Evolutionary conservation across 1,140 invertebrate genomes (phyloP).

Genomic region (Penaeus chinensis): DNA sequence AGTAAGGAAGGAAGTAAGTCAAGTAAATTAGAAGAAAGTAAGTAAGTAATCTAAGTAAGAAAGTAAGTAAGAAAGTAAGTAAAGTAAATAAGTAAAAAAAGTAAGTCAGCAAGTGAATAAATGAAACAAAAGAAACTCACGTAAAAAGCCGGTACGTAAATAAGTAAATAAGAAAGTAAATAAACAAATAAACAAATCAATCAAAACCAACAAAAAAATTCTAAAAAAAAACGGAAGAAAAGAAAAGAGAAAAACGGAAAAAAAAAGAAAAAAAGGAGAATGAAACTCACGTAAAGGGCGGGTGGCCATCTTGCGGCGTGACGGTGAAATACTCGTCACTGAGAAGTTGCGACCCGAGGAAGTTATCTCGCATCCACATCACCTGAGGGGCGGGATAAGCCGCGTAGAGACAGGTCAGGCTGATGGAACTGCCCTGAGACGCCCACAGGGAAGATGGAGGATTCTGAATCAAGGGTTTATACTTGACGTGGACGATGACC

Average conservation of each 20-base stretch:
- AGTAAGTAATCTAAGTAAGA: no score
- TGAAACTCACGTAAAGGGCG: conserved; percentile 45
- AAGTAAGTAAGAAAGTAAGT: no score
- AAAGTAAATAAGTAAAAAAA: no score
- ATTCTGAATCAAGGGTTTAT: not conserved
- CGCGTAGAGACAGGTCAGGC: conserved; percentile 47
- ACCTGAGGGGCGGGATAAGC: conserved; percentile 21
- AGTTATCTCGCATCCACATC: conserved; percentile 32
- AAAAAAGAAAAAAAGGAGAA: not conserved
- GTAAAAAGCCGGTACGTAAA: no score
- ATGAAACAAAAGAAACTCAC: no score
- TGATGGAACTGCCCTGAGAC: not conserved
- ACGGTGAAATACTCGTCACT: conserved; percentile 39
- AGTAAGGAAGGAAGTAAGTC: no score
- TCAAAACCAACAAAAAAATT: no score
- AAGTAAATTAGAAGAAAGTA: no score
- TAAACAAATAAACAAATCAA: no score
- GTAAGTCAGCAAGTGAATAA: no score
- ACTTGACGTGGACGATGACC: conserved; percentile 86
- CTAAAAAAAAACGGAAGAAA: no score
- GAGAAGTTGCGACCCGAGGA: not conserved
- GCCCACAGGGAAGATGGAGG: conserved; percentile 25
- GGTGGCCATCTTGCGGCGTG: conserved; percentile 43
- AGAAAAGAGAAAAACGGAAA: not conserved
- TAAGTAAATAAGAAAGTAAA: no score